Evolutionary conservation across 2,113 vertebrate species (phyloP).

Genomic region (Prietella phreatophila): DNA sequence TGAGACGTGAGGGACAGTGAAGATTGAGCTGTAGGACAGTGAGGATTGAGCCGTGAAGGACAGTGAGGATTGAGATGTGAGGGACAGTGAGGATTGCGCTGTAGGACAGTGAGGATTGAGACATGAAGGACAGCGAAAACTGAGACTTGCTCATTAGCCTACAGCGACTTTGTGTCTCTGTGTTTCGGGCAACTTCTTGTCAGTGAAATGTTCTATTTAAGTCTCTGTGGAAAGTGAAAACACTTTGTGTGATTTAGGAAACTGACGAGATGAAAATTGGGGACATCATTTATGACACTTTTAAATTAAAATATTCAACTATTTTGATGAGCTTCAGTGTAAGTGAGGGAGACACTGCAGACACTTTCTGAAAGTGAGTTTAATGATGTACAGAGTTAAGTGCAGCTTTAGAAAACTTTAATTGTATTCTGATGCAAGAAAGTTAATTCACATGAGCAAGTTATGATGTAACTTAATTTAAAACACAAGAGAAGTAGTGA

Average conservation of each 20-base stretch:
- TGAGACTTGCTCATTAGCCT: background rate
- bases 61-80: too few species aligned
- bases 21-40: too few species aligned
- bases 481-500: too few species aligned
- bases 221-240: background rate
- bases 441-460: background rate
- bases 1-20: too few species aligned
- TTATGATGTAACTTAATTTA: background rate
- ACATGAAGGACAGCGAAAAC: background rate
- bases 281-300: background rate
- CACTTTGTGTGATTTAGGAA: background rate
- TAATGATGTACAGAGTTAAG: background rate
- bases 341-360: background rate
- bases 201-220: background rate
- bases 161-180: background rate
- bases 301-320: background rate
- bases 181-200: background rate
- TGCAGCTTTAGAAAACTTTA: background rate
- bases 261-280: background rate
- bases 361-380: background rate
- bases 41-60: too few species aligned
- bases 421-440: background rate
- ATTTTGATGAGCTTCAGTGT: background rate
- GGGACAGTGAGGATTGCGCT: too few species aligned
- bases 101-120: too few species aligned